These are phyloP conservation scores for Acleris holmiana DNA, from an alignment of 2,888 invertebrate genomes.

Conservation along the genomic window DNA sequence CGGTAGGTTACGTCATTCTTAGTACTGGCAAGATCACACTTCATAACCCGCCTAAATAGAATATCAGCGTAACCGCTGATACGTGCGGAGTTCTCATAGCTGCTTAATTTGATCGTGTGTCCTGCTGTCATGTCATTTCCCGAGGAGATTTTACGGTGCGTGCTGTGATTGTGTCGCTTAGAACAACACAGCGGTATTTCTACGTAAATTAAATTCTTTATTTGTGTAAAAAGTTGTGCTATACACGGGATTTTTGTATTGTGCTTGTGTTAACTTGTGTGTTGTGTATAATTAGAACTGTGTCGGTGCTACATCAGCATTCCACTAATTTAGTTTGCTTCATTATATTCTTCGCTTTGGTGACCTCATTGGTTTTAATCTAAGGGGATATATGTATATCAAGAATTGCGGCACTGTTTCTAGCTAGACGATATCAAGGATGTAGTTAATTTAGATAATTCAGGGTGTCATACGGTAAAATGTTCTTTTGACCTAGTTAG, in stretches of 20 bases:
- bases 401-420: slow-evolving; percentile 1
- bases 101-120: slow-evolving; percentile 44
- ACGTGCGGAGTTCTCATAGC: slow-evolving; percentile 33
- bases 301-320: slow-evolving; percentile 13
- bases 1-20: slow-evolving; percentile 66
- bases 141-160: slow-evolving; percentile 58
- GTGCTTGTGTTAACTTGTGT: slow-evolving; percentile 30
- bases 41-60: slow-evolving; percentile 52
- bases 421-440: slow-evolving; percentile 10
- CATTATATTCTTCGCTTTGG: slow-evolving; percentile 41
- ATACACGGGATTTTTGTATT: slow-evolving; percentile 21
- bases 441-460: slow-evolving; percentile 3
- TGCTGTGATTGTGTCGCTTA: slow-evolving; percentile 33
- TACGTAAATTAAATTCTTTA: slow-evolving; percentile 16
- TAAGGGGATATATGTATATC: slow-evolving; percentile 23
- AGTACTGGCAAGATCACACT: slow-evolving; percentile 65
- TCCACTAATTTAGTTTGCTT: slow-evolving; percentile 26
- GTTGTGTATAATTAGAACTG: slow-evolving; percentile 13
- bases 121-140: slow-evolving; percentile 55
- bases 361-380: slow-evolving; percentile 62
- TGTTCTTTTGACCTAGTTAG: slow-evolving; percentile 43
- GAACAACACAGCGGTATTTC: slow-evolving; percentile 31
- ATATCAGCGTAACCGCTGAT: slow-evolving; percentile 40
- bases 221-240: slow-evolving; percentile 4
- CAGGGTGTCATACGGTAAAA: slow-evolving; percentile 20